Conservation (phyloP, 2,888 invertebrate species). For the Hypercompe scribonia region DNA sequence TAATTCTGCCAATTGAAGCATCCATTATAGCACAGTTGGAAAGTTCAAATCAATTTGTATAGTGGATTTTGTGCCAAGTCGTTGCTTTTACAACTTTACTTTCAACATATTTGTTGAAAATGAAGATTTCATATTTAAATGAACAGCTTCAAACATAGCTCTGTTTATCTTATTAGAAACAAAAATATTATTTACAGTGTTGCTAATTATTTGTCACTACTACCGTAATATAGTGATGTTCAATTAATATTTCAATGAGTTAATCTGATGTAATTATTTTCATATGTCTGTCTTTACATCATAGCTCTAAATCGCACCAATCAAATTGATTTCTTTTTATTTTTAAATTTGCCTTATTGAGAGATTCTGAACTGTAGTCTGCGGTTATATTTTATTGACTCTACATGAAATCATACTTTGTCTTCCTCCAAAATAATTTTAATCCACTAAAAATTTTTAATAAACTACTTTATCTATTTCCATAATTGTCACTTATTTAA, state of each 20-base stretch:
- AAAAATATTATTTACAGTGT: not conserved
- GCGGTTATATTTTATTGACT: too few relatives aligned
- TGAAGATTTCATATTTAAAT: not conserved
- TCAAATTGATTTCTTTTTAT: too few relatives aligned
- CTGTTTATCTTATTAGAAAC: not conserved
- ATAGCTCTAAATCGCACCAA: too few relatives aligned
- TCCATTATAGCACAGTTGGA: not conserved
- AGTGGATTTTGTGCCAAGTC: conserved; percentile 17
- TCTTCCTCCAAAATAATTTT: not conserved
- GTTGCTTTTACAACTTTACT: conserved; percentile 7
- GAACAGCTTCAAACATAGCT: too few relatives aligned
- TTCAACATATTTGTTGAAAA: conserved; percentile 11
- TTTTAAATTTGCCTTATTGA: too few relatives aligned
- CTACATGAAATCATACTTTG: not conserved
- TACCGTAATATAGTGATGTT: not conserved
- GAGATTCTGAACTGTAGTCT: too few relatives aligned
- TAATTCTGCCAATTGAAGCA: not conserved
- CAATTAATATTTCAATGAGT: not conserved
- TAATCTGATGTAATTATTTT: too few relatives aligned
- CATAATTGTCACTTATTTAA: not conserved
- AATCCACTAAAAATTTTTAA: too few relatives aligned
- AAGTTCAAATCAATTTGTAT: conserved; percentile 1
- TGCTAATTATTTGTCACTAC: not conserved
- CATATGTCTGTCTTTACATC: too few relatives aligned
- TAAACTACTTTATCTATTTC: not conserved